A percentile compares a stretch with the other conserved stretches of the same genome.
These are phyloP conservation scores for Drosophila robusta DNA, from an alignment of 2,888 invertebrate genomes.

Conservation along the genomic window DNA sequence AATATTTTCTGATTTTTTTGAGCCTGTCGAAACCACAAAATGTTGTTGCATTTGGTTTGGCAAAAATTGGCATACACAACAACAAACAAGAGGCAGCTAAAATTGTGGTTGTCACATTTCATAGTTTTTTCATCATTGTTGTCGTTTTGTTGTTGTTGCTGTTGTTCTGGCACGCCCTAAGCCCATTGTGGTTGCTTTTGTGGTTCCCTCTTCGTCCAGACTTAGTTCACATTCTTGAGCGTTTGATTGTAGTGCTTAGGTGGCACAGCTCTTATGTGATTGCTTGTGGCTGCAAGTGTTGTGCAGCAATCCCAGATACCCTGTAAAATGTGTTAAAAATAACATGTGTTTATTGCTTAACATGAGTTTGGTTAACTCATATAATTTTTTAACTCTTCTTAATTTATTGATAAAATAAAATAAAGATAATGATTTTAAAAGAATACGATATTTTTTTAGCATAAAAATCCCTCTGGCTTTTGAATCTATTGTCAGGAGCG, in stretches of 20 bases:
- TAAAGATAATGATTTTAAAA: too few species aligned
- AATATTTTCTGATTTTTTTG: slow-evolving; percentile 15
- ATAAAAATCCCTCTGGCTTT: too few species aligned
- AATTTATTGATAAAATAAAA: too few species aligned
- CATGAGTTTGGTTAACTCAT: too few species aligned
- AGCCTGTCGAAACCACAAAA: slow-evolving; percentile 33
- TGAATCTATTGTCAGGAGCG: too few species aligned
- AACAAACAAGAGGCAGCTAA: slow-evolving; percentile 22
- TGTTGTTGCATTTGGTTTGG: slow-evolving; percentile 22
- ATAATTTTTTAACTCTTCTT: too few species aligned
- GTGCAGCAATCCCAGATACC: not conserved
- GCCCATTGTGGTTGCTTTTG: slow-evolving; percentile 1
- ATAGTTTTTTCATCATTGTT: slow-evolving; percentile 1
- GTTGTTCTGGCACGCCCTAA: slow-evolving; percentile 1
- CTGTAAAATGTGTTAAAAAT: not conserved
- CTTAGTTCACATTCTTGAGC: slow-evolving; percentile 9
- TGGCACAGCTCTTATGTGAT: slow-evolving; percentile 12
- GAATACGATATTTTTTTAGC: too few species aligned
- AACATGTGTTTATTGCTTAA: too few species aligned
- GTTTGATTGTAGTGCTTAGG: slow-evolving; percentile 16
- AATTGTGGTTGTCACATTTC: slow-evolving; percentile 42
- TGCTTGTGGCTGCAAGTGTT: not conserved
- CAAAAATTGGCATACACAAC: slow-evolving; percentile 23
- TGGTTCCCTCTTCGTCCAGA: not conserved
- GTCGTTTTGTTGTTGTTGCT: not conserved